Evolutionary conservation across 2,888 invertebrate species (phyloP), one percentile per base, ranked within the genome.

Genomic region (Plagodis pulveraria): DNA sequence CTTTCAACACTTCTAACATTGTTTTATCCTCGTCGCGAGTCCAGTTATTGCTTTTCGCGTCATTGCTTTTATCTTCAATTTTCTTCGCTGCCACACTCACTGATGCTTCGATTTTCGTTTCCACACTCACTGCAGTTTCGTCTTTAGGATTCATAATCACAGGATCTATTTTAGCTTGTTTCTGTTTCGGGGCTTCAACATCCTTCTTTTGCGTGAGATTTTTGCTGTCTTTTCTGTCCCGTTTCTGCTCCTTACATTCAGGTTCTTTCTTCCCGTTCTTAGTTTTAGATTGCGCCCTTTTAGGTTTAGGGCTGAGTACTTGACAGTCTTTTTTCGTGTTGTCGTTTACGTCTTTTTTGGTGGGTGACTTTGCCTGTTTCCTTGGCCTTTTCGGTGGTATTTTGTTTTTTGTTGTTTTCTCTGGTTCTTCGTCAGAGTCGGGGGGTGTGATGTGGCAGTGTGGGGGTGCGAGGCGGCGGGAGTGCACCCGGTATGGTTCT

Each of bases 11-110:
- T 82, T 96, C 95, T 41, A 97, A 84, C 84, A 97, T 95, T 10
- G 96, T 94, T 81, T 96, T 96, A 80, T 97, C 97, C 76, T 97
- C 97, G 53, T 97, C 96, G 55, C 96, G 93, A 0, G 96, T 96
- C 97, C 97, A 97, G 67, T 83, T 84, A 41, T 81, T 89, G 55
- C 70, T 83, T 59, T 83, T 89, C 40, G 22, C 22, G 8, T 36
- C 8, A 42, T 81, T 89, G 55, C 70, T 83, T 59, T 83, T 89
- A 0, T 60, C 62, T 41, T 80, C 79, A 33, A 65, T 65, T n/a
- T 67, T 69, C 12, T 73, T 76, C n/a, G 70, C 50, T 50, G 66
- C 67, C 46, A 63, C 54, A 33, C 61, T 56, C 6, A 66, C 64
- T 6, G 64, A 6, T 0, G 36, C 36, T 47, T 47, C 87, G 42